Percentiles rank a stretch among this genome's conserved stretches.
These are phyloP conservation scores for Cephalopterus ornatus DNA, from an alignment of 2,113 vertebrate genomes.

Conservation along the genomic window DNA sequence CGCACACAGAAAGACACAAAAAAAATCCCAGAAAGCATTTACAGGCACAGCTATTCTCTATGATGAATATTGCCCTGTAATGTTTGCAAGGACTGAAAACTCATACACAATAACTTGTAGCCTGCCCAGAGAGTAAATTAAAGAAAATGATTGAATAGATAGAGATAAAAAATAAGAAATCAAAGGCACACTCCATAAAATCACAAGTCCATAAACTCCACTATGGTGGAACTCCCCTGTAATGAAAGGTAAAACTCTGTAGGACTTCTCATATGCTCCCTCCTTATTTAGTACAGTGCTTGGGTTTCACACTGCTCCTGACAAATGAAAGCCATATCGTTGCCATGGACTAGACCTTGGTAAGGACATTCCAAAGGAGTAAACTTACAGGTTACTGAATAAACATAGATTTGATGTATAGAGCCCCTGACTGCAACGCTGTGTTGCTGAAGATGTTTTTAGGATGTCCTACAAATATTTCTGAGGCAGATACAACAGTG, in stretches of 20 bases:
- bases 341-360: background rate
- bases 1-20: background rate
- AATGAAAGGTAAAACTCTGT: conserved; percentile 42
- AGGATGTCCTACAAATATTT: conserved; percentile 44
- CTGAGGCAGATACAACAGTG: background rate
- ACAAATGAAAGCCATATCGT: conserved; percentile 10
- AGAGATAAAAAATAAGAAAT: background rate
- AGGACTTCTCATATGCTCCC: background rate
- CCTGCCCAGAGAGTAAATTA: conserved; percentile 11
- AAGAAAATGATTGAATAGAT: conserved; percentile 11
- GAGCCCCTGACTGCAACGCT: background rate
- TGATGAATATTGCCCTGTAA: background rate
- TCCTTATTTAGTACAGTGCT: conserved; percentile 28
- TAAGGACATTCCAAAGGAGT: conserved; percentile 31
- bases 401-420: conserved; percentile 44
- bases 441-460: conserved; percentile 26
- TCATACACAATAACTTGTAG: background rate
- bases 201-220: conserved; percentile 51
- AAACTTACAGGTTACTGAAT: background rate
- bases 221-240: conserved; percentile 2
- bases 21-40: background rate
- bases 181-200: conserved; percentile 35
- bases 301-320: conserved; percentile 19
- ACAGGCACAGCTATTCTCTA: background rate
- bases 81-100: background rate